Evolutionary conservation across 2,888 invertebrate species (phyloP).

Genomic region (Cremastinae sp.): DNA sequence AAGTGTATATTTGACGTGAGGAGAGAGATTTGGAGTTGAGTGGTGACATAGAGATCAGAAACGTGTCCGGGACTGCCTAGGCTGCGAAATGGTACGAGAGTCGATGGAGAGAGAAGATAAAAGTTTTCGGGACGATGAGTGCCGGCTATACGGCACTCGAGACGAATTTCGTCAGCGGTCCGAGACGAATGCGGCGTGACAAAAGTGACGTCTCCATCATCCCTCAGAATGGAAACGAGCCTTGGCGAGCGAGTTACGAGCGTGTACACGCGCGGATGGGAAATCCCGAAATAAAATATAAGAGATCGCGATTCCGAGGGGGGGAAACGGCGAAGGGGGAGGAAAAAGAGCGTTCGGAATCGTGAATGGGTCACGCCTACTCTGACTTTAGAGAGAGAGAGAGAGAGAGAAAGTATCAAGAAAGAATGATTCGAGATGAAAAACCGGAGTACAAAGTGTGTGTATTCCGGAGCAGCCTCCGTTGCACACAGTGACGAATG

Average conservation of each 20-base stretch:
- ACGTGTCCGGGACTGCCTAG: too few species aligned
- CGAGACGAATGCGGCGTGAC: slow-evolving; percentile 75
- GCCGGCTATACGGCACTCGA: slow-evolving; percentile 64
- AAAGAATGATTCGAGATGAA: slow-evolving; percentile 70
- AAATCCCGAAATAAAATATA: slow-evolving; percentile 51
- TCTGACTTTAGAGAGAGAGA: slow-evolving; percentile 60
- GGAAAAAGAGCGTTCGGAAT: slow-evolving; percentile 42
- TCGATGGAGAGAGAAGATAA: too few species aligned
- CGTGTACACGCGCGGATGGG: slow-evolving; percentile 36
- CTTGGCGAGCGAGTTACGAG: slow-evolving; percentile 45
- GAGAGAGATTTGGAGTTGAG: too few species aligned
- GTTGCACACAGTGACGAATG: too few species aligned
- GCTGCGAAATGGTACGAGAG: too few species aligned
- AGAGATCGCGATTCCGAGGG: slow-evolving; percentile 36
- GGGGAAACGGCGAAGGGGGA: slow-evolving; percentile 24
- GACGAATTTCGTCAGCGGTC: slow-evolving; percentile 72
- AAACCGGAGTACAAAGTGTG: too few species aligned
- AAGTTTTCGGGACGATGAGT: slow-evolving; percentile 34
- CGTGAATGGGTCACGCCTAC: slow-evolving; percentile 74
- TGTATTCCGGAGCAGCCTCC: too few species aligned
- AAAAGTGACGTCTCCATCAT: slow-evolving; percentile 78
- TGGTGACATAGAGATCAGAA: too few species aligned
- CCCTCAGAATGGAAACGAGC: slow-evolving; percentile 68
- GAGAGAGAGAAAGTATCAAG: slow-evolving; percentile 40
- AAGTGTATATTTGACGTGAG: too few species aligned